Percentiles rank a stretch among this genome's conserved stretches.
phyloP scores from a whole-genome alignment of 30 jellyfish, hydroid and myxozoan genomes.

The Chrysaora quinquecirrha region DNA sequence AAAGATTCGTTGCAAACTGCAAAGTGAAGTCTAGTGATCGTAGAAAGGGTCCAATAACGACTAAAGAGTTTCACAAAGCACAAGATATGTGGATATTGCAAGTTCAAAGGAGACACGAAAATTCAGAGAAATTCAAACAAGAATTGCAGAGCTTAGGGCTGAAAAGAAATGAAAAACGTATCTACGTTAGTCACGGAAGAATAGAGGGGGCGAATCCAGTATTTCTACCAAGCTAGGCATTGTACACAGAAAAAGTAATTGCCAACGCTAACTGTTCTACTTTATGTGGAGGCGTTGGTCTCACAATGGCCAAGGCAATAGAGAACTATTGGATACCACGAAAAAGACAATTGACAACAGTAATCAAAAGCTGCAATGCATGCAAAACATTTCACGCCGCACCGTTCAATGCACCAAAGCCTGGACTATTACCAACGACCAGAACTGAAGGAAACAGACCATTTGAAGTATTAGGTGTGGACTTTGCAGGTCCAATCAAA shows the following conservation, averaged over 20 bases:
- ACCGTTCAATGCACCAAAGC: slow-evolving; percentile 33
- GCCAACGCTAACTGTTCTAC: slow-evolving; percentile 26
- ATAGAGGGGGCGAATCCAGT: slow-evolving; percentile 37
- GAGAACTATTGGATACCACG: slow-evolving; percentile 46
- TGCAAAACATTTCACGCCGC: slow-evolving; percentile 12
- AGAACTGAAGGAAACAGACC: slow-evolving; percentile 58
- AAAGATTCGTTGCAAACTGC: slow-evolving; percentile 42
- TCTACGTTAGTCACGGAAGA: slow-evolving; percentile 36
- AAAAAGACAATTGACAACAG: neutral
- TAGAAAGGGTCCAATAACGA: neutral
- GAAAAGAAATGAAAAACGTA: neutral
- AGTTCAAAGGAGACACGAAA: neutral
- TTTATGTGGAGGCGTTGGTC: slow-evolving; percentile 12
- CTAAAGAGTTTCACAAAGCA: slow-evolving; percentile 1
- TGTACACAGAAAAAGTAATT: slow-evolving; percentile 2
- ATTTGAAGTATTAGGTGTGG: slow-evolving; percentile 48
- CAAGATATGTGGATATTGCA: neutral
- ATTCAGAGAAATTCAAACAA: slow-evolving; percentile 3
- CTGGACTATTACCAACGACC: slow-evolving; percentile 45
- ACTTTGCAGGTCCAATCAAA: slow-evolving; percentile 61
- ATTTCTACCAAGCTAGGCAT: slow-evolving; percentile 14
- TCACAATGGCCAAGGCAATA: slow-evolving; percentile 35
- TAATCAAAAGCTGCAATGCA: slow-evolving; percentile 17
- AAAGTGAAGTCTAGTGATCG: neutral
- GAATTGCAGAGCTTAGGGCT: neutral